Conservation (phyloP, 1,140 invertebrate species). For the Drosophila lini region DNA sequence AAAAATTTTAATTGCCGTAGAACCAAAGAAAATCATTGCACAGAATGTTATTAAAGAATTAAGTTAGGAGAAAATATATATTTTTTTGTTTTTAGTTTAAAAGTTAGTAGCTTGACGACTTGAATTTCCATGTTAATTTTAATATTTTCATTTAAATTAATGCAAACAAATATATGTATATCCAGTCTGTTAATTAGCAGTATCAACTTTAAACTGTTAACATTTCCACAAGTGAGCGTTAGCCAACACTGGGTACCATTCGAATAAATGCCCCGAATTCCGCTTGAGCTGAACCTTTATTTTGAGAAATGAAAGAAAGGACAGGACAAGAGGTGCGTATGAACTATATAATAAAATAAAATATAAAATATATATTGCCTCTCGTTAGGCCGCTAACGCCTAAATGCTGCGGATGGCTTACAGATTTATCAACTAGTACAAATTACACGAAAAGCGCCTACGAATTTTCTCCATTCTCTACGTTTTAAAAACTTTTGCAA, state of each 20-base stretch:
- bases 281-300: slow-evolving; percentile 55
- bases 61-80: too few species aligned
- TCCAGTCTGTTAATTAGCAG: neutral
- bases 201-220: too few species aligned
- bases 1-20: too few species aligned
- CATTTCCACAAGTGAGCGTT: neutral
- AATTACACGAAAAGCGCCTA: slow-evolving; percentile 46
- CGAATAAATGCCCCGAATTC: neutral
- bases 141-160: neutral
- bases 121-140: neutral
- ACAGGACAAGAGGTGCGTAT: slow-evolving; percentile 36
- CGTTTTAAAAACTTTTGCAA: slow-evolving; percentile 59
- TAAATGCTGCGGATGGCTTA: slow-evolving; percentile 42
- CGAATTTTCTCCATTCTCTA: neutral
- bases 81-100: neutral
- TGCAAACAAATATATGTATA: neutral
- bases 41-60: too few species aligned
- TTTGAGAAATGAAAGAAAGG: slow-evolving; percentile 51
- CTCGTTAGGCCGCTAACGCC: slow-evolving; percentile 38
- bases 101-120: neutral
- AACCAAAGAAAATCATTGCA: too few species aligned
- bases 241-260: neutral
- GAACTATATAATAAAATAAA: slow-evolving; percentile 21
- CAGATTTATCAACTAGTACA: slow-evolving; percentile 51
- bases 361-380: slow-evolving; percentile 54